phyloP scores from a whole-genome alignment of 30 jellyfish, hydroid and myxozoan genomes.

The Hydractinia echinata region DNA sequence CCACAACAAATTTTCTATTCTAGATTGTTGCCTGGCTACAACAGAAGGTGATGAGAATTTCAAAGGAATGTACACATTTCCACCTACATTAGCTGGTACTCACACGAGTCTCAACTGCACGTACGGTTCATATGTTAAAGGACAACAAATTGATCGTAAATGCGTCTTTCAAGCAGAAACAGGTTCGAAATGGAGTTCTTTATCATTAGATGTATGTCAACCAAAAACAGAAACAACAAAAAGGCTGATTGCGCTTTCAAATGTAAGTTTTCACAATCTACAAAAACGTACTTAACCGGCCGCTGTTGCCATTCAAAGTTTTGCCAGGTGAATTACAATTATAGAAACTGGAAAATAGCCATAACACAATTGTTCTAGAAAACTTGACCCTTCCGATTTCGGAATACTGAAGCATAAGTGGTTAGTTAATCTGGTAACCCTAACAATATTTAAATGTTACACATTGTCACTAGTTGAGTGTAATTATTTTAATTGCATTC shows the following conservation, averaged over 20 bases:
- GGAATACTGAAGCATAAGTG: too few species aligned
- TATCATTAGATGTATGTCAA: not conserved
- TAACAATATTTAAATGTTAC: too few species aligned
- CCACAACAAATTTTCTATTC: not conserved
- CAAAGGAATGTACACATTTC: not conserved
- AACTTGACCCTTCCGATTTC: not conserved
- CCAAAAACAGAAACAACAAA: not conserved
- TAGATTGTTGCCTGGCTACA: not conserved
- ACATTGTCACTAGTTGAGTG: too few species aligned
- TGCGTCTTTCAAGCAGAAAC: not conserved
- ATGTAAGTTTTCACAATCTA: not conserved
- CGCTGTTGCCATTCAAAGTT: not conserved
- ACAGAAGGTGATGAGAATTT: conserved; percentile 10
- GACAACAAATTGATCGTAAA: not conserved
- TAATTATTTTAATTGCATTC: too few species aligned
- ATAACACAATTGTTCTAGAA: not conserved
- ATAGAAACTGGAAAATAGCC: too few species aligned
- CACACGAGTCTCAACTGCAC: not conserved
- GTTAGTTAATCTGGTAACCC: too few species aligned
- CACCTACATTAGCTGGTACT: not conserved
- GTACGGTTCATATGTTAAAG: not conserved
- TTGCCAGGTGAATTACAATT: too few species aligned
- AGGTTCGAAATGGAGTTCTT: not conserved
- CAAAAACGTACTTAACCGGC: not conserved
- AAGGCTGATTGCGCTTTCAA: not conserved